Evolutionary conservation across 2,113 vertebrate genomes (phyloP).

Genomic region (Psilopsiagon aymara): DNA sequence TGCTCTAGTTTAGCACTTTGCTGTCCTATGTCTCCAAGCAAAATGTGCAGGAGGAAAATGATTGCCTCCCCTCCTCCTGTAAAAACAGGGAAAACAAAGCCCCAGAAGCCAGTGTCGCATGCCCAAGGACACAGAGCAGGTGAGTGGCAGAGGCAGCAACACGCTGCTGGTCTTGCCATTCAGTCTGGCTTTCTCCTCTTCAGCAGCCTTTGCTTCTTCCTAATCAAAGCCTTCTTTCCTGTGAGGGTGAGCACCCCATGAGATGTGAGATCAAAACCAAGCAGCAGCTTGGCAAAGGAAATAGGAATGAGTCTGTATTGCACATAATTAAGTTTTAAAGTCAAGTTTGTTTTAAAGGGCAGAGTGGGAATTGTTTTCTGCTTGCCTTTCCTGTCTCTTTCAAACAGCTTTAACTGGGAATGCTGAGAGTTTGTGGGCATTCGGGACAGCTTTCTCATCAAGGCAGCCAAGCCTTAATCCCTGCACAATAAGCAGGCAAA

Average conservation of each 20-base stretch:
- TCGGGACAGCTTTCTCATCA: not conserved
- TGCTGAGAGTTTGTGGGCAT: not conserved
- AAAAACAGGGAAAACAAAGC: not conserved
- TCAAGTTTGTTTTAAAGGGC: not conserved
- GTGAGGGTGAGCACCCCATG: not conserved
- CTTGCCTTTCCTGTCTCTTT: not conserved
- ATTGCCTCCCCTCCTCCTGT: not conserved
- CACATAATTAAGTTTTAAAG: not conserved
- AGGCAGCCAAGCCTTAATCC: constrained; percentile 23
- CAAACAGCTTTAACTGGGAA: not conserved
- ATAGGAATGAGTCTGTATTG: fast-evolving
- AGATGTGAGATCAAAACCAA: not conserved
- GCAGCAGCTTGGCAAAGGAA: not conserved
- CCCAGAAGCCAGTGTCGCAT: not conserved
- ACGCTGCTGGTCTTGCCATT: not conserved
- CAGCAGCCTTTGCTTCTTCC: not conserved
- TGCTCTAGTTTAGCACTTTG: not conserved
- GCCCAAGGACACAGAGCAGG: not conserved
- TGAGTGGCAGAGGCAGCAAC: not conserved
- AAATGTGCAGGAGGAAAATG: fast-evolving
- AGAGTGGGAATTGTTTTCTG: not conserved
- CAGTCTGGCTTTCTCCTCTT: not conserved
- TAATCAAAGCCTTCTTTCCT: not conserved
- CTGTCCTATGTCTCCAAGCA: not conserved
- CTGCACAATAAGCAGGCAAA: not conserved